These are phyloP conservation scores for Caenorhabditis briggsae DNA, from an alignment of 1,140 invertebrate genomes.

Conservation along the genomic window DNA sequence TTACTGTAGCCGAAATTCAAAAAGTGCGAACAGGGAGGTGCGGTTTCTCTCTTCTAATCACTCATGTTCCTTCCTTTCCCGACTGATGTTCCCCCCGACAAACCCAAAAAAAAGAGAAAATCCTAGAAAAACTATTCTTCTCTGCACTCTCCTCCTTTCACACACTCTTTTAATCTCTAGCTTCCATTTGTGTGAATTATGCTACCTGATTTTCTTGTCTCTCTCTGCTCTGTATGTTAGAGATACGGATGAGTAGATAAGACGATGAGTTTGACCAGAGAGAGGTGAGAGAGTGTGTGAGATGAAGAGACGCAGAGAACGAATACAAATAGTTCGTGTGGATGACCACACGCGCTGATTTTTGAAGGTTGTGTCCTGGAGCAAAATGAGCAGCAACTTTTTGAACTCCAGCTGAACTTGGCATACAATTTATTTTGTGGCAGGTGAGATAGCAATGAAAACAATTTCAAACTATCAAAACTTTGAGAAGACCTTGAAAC, in stretches of 20 bases:
- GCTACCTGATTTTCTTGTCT: neutral
- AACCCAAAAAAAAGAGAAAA: neutral
- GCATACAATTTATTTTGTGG: too few species aligned
- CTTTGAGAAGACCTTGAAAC: too few species aligned
- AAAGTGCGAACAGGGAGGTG: neutral
- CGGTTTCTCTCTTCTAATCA: conserved; percentile 31
- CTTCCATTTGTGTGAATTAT: conserved; percentile 3
- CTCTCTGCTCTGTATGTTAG: neutral
- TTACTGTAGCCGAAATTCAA: neutral
- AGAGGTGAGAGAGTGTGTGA: neutral
- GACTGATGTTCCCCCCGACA: neutral
- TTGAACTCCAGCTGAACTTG: neutral
- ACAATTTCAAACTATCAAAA: too few species aligned
- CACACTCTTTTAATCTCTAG: neutral
- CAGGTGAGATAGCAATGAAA: too few species aligned
- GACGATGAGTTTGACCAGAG: conserved; percentile 9
- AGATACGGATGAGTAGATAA: conserved; percentile 21
- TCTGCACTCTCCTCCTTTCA: neutral
- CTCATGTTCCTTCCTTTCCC: neutral
- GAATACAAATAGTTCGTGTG: conserved; percentile 15
- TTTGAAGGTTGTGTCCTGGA: neutral
- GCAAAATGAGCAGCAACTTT: neutral
- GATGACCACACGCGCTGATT: conserved; percentile 16
- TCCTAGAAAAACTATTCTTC: conserved; percentile 8
- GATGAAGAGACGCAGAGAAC: conserved; percentile 8